phyloP scores from a whole-genome alignment of 2,113 vertebrate genomes.

The Tragelaphus strepsiceros region DNA sequence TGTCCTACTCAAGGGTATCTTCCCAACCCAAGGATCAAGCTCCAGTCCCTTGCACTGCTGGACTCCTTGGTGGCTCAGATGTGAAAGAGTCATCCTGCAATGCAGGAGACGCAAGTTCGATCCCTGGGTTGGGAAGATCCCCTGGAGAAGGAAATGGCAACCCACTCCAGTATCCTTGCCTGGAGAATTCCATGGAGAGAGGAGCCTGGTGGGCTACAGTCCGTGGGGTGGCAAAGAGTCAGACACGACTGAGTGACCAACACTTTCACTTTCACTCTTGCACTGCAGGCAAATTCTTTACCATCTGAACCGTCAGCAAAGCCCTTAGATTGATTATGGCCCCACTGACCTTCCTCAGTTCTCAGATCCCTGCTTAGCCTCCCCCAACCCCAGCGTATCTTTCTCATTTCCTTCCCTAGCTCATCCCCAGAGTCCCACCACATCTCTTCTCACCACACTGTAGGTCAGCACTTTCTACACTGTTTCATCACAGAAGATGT shows the following conservation, averaged over 20 bases:
- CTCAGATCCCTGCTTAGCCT: neutral
- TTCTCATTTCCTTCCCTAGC: neutral
- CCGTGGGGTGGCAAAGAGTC: neutral
- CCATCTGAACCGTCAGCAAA: neutral
- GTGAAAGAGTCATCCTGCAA: neutral
- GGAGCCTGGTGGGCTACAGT: neutral
- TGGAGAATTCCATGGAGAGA: neutral
- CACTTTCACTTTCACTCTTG: neutral
- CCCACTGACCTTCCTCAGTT: neutral
- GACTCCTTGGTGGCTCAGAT: neutral
- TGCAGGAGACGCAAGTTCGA: neutral
- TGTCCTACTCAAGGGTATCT: neutral
- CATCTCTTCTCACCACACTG: neutral
- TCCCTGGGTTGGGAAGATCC: neutral
- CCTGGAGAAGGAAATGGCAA: neutral
- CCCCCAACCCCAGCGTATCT: fast-evolving
- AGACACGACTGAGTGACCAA: neutral
- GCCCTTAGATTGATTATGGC: neutral
- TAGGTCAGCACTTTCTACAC: neutral
- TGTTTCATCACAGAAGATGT: neutral
- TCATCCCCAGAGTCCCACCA: neutral
- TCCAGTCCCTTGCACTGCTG: neutral
- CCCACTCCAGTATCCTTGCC: neutral
- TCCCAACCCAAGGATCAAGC: neutral
- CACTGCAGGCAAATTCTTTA: neutral